These are phyloP conservation scores for Colaptes auratus DNA, from an alignment of 2,113 vertebrate genomes.

Conservation along the genomic window DNA sequence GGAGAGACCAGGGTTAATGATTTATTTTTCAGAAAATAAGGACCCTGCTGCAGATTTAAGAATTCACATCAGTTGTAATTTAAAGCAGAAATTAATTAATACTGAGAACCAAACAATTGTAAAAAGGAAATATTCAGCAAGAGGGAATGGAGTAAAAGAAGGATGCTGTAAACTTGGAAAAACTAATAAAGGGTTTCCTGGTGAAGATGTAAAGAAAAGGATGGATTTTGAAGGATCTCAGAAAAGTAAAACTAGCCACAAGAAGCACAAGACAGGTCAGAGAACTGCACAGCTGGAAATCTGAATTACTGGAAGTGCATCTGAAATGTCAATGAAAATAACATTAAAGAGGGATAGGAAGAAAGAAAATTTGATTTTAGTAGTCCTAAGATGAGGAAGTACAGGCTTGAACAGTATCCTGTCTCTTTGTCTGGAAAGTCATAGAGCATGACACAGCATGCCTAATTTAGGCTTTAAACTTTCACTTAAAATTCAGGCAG, in stretches of 20 bases:
- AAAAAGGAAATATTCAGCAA: background rate
- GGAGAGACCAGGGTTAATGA: background rate
- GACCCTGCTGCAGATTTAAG: background rate
- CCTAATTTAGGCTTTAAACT: background rate
- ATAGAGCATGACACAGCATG: background rate
- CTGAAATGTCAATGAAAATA: conserved; percentile 1
- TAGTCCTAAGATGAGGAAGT: background rate
- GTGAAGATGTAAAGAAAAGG: background rate
- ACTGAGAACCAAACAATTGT: background rate
- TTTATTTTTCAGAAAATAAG: background rate
- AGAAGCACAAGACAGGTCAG: background rate
- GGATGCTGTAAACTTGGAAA: background rate
- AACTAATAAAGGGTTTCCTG: background rate
- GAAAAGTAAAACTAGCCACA: background rate
- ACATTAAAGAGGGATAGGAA: background rate
- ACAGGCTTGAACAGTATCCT: background rate
- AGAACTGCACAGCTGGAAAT: background rate
- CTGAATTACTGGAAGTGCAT: background rate
- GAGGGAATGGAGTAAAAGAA: background rate
- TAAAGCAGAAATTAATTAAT: background rate
- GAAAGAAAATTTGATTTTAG: conserved; percentile 24
- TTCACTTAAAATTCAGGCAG: background rate
- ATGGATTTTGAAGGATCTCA: background rate
- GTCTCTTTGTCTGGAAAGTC: background rate
- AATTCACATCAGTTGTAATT: background rate